Evolutionary conservation across 2,113 vertebrate genomes (phyloP).

Genomic region (Periophthalmodon schlosseri): DNA sequence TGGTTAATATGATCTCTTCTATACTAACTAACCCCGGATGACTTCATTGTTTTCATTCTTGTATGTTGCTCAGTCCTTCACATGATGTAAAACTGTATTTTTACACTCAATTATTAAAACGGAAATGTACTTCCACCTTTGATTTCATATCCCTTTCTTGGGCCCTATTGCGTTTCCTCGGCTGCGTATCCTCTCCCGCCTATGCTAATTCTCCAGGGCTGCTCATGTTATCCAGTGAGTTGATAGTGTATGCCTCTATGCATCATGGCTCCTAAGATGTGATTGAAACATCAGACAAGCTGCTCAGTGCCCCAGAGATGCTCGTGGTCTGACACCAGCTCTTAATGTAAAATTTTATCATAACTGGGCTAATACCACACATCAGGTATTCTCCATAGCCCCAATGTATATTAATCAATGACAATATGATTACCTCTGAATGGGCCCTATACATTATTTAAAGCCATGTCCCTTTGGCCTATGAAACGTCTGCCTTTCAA

Average conservation of each 20-base stretch:
- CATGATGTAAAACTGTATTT: conserved; percentile 14
- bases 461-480: conserved; percentile 74
- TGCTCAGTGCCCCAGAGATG: conserved; percentile 65
- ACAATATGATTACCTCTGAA: conserved; percentile 91
- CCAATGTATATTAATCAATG: conserved; percentile 93
- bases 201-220: conserved; percentile 51
- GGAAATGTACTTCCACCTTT: conserved; percentile 24
- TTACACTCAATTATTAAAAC: conserved; percentile 12
- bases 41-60: not conserved
- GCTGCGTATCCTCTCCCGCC: conserved; percentile 28
- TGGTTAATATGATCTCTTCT: not conserved
- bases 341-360: conserved; percentile 63
- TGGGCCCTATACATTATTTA: conserved; percentile 80
- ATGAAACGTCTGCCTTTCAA: conserved; percentile 77
- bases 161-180: conserved; percentile 31
- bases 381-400: conserved; percentile 73
- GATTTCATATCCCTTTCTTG: conserved; percentile 35
- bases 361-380: conserved; percentile 58
- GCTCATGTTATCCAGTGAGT: conserved; percentile 68
- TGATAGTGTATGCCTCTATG: conserved; percentile 65
- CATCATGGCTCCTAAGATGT: conserved; percentile 67
- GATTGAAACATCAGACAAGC: conserved; percentile 75
- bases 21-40: not conserved
- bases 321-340: conserved; percentile 56
- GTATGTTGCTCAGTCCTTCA: not conserved